Conservation (phyloP, 1,140 invertebrate species). For the Caenorhabditis latens region DNA sequence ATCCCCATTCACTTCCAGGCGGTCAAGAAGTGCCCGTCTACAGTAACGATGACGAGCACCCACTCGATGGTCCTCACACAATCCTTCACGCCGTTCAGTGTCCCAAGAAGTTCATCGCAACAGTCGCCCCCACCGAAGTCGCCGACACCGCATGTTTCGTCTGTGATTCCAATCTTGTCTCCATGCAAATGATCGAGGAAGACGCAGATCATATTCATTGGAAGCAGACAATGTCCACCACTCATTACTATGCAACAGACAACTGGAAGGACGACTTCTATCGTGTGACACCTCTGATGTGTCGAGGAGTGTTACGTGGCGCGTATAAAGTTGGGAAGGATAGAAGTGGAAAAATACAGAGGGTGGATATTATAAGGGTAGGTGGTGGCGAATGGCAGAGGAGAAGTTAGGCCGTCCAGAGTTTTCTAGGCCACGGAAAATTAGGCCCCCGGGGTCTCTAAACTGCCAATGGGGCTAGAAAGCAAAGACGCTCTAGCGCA, state of each 20-base stretch:
- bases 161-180: slow-evolving; percentile 67
- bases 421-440: no score
- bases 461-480: no score
- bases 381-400: neutral
- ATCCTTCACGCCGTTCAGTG: slow-evolving; percentile 39
- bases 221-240: slow-evolving; percentile 66
- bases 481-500: no score
- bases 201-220: slow-evolving; percentile 63
- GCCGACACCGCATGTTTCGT: slow-evolving; percentile 68
- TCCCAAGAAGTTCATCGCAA: slow-evolving; percentile 32
- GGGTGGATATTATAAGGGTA: slow-evolving; percentile 46
- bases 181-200: slow-evolving; percentile 63
- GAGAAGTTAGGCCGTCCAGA: no score
- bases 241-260: slow-evolving; percentile 66
- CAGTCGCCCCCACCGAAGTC: slow-evolving; percentile 65
- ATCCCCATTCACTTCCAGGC: neutral
- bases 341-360: slow-evolving; percentile 60
- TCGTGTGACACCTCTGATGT: slow-evolving; percentile 63
- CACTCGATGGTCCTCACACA: slow-evolving; percentile 28
- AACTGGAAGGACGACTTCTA: slow-evolving; percentile 63
- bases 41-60: slow-evolving; percentile 34
- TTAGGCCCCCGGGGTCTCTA: no score
- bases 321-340: slow-evolving; percentile 53
- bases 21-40: slow-evolving; percentile 26
- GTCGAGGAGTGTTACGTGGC: slow-evolving; percentile 63